Base-by-base conservation (phyloP, 2,797 vertebrate genomes). In the Cyprinodon diabolis region DNA sequence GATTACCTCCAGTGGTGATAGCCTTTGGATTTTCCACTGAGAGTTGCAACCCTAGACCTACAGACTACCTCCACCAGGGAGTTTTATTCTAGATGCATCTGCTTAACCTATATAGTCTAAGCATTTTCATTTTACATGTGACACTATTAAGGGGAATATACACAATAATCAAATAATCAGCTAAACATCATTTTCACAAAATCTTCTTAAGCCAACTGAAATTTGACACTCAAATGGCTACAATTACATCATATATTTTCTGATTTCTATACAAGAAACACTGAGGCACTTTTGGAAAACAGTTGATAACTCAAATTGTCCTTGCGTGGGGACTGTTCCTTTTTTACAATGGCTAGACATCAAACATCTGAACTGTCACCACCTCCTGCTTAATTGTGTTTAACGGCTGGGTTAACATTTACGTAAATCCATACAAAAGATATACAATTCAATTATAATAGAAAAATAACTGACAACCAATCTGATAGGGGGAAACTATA, bases 401-500 rank as follows among this genome's bases (percentile, higher is more conserved):
- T 19, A 63, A 84, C 54, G 71, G 43, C 1, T 57, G 66, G 15
- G 66, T 77, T 68, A 62, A 58, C 78, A 40, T 15, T 4, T 30
- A 6, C 47, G 14, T 3, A 4, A 67, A 45, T 6, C 48, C 51
- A 55, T 5, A 13, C 30, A 11, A 43, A 58, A 30, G 58, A 71
- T 68, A 14, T 40, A 4, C 17, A 73, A 66, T 73, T 69, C 52
- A 62, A 48, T 35, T 65, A 48, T 78, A 30, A 13, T 23, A 35
- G 45, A n/a, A 76, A 47, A 52, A 70, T 37, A 63, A 73, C 69
- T 70, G 78, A 77, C 71, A 68, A 62, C 23, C 23, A 67, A 15
- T 23, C 66, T 58, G 8, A 10, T 15, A 68, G 35, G 4, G 17
- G 62, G 40, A 43, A 35, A 30, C 67, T n/a, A 17, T 21, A 63